Evolutionary conservation across 2,797 vertebrate species (phyloP).

Genomic region (Tapirus indicus): DNA sequence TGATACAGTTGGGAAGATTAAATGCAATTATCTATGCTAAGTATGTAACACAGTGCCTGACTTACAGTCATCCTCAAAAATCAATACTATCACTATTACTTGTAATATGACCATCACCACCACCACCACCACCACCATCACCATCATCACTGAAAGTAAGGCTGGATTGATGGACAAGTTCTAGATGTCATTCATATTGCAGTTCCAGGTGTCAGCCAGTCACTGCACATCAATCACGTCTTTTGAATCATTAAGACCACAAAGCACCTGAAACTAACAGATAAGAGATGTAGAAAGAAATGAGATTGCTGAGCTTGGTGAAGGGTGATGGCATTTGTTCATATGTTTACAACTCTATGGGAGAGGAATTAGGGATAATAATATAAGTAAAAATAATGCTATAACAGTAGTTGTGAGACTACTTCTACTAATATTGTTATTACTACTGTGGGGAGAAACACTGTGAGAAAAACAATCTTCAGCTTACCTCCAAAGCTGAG

Average conservation of each 20-base stretch:
- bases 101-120: neutral
- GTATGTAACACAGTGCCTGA: neutral
- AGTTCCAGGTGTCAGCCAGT: neutral
- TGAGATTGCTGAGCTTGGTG: neutral
- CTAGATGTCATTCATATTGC: neutral
- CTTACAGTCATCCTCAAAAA: neutral
- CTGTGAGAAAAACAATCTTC: neutral
- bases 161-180: neutral
- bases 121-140: too few species aligned
- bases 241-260: neutral
- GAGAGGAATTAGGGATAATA: neutral
- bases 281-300: neutral
- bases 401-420: neutral
- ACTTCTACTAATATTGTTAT: neutral
- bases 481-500: neutral
- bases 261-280: neutral
- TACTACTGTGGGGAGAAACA: neutral
- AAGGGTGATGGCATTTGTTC: neutral
- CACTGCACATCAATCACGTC: neutral
- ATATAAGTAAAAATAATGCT: neutral
- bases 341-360: neutral
- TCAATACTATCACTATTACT: neutral
- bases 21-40: neutral
- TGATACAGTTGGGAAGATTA: neutral
- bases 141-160: neutral